Base-by-base conservation (phyloP, 1,140 invertebrate species). In the Drosophila melanogaster region DNA sequence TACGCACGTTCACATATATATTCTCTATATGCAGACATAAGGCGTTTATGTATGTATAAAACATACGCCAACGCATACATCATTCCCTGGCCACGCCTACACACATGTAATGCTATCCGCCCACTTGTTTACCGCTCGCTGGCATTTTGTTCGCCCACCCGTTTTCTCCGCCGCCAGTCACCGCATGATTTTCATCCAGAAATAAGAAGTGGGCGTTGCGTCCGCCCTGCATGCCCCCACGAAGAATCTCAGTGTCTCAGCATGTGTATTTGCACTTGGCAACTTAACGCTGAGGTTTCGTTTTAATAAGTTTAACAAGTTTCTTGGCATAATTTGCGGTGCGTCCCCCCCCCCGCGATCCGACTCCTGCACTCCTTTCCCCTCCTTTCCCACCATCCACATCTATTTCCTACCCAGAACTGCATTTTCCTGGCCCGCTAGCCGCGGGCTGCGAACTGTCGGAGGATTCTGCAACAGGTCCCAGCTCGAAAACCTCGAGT, bases 301-400 rank as follows among this genome's bases (percentile, higher is more conserved):
- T 86, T 90, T 90, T 90, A 90, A 90, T 90, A 90, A 90, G 86
- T 90, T 90, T 83, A 90, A 87, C 81, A 90, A 90, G 87, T 90
- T 90, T 83, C 86, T 80, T 87, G 73, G 81, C 79, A 90, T 83
- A 90, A 90, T 90, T 86, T 90, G 81, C 77, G 86, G 86, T 71
- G 55, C 50, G 55, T 33, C 54, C 59, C n/a, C 17, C 15, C 54
- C 59, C n/a, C 17, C 15, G 15, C 51, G 11, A 6, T 35, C 22
- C 14, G 8, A 24, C 22, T 15, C 19, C 17, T 30, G 8, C 37
- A 38, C 24, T n/a, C n/a, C n/a, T n/a, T 40, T n/a, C 15, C 26
- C 35, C 24, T n/a, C n/a, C n/a, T n/a, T 40, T n/a, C 15, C 26
- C 35, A n/a, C n/a, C n/a, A n/a, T 33, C n/a, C n/a, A 30, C 24